These are phyloP conservation scores for Leptura quadrifasciata DNA, from an alignment of 2,888 invertebrate species.

Conservation along the genomic window DNA sequence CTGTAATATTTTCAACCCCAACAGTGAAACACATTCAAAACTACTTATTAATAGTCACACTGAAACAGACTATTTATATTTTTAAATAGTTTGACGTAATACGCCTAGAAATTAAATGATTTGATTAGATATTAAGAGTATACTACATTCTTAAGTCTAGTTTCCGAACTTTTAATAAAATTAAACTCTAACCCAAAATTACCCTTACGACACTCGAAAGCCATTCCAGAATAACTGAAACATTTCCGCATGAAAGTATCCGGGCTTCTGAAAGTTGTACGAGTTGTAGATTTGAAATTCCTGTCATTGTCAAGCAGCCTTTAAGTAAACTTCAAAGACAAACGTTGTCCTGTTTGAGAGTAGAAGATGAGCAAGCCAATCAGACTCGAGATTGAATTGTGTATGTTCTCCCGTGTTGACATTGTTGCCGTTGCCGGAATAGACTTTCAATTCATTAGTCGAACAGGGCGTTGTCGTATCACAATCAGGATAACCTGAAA, in stretches of 20 bases:
- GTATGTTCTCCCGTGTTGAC: conserved; percentile 70
- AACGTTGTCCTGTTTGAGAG: conserved; percentile 69
- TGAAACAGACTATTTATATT: too few species aligned
- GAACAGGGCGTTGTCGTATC: conserved; percentile 62
- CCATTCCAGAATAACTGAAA: conserved; percentile 31
- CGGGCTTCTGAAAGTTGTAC: conserved; percentile 28
- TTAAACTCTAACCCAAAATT: background rate
- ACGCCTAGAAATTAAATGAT: background rate
- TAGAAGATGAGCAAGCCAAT: conserved; percentile 68
- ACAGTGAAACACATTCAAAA: too few species aligned
- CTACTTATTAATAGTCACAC: too few species aligned
- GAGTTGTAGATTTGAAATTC: conserved; percentile 69
- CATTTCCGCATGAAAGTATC: conserved; percentile 27
- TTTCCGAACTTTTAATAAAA: background rate
- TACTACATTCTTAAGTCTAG: background rate
- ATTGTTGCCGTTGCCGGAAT: conserved; percentile 70
- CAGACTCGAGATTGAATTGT: conserved; percentile 70
- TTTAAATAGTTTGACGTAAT: too few species aligned
- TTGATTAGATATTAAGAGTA: background rate
- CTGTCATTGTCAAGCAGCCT: conserved; percentile 68
- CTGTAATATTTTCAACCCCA: too few species aligned
- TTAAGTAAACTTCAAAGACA: conserved; percentile 72
- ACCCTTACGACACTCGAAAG: background rate
- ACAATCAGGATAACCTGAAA: conserved; percentile 68
- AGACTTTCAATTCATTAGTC: conserved; percentile 73